Evolutionary conservation across 2,797 vertebrate species (phyloP).

Genomic region (Esox masquinongy): DNA sequence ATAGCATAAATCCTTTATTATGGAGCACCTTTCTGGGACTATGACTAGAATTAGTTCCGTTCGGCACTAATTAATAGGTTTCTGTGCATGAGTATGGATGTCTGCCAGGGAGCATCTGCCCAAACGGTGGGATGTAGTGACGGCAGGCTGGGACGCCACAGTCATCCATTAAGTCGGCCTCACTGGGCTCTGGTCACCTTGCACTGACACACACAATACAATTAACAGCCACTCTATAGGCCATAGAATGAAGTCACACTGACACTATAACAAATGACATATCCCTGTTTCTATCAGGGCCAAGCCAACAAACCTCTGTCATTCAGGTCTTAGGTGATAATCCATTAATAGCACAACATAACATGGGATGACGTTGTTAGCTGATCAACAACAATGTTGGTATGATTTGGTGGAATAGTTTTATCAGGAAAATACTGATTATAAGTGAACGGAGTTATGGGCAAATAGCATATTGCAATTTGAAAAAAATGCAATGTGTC

Average conservation of each 20-base stretch:
- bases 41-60: slow-evolving; percentile 25
- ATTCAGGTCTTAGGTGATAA: too few relatives aligned
- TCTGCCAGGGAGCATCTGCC: slow-evolving; percentile 69
- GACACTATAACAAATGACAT: too few relatives aligned
- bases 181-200: slow-evolving; percentile 31
- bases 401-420: too few relatives aligned
- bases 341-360: too few relatives aligned
- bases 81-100: slow-evolving; percentile 23
- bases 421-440: too few relatives aligned
- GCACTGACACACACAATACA: not conserved
- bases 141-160: slow-evolving; percentile 32
- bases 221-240: not conserved
- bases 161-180: slow-evolving; percentile 67
- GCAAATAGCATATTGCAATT: too few relatives aligned
- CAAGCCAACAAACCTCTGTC: too few relatives aligned
- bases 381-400: too few relatives aligned
- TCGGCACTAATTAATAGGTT: slow-evolving; percentile 28
- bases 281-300: too few relatives aligned
- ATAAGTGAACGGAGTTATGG: too few relatives aligned
- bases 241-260: not conserved
- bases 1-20: not conserved
- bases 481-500: too few relatives aligned
- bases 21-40: not conserved
- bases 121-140: slow-evolving; percentile 55
- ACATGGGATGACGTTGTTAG: too few relatives aligned